Evolutionary conservation across 1,140 invertebrate genomes (phyloP), one percentile per base, ranked within the genome.

Genomic region (Asbolus verrucosus): DNA sequence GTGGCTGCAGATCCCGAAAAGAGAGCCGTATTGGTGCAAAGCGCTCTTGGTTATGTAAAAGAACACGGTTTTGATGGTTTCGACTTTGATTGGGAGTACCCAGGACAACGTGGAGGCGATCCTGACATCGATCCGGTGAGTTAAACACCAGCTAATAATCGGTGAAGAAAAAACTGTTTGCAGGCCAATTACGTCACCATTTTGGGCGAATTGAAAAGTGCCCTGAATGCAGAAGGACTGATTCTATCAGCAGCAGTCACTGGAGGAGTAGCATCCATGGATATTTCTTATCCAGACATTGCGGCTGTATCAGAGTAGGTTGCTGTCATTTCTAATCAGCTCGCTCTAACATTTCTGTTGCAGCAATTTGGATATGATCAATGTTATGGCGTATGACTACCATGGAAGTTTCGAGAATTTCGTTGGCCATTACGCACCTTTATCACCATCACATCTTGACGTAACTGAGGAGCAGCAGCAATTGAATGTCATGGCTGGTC

Each of bases 71-170:
- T 94, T 69, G 92, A 94, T 78, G 92, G 92, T 2, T 89, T 94
- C 65, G 93, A 94, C 77, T 82, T 94, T 65, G 92, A 94, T 75
- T 94, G 92, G 92, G 91, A 94, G 81, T 94, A 94, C 76, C 94
- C 94, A 1, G 92, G 77, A 77, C 50, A 67, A 80, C 24, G 71
- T 63, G 70, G 73, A 19, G 46, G 46, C 8, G 1, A 41, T 65
- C 11, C 33, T n/a, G 33, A 36, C 2, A 36, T 6, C 3, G 33
- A 36, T 36, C 11, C 33, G 5, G 33, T 36, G 11, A 36, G 13
- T 39, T 13, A 61, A n/a, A 14, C 90, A 88, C 73, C 14, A 4
- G 0, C 66, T 94, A 83, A n/a, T n/a, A 82, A 89, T 6, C 85
- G 88, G 74, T 36, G n/a, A n/a, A n/a, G n/a, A n/a, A n/a, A n/a